Base-by-base conservation (phyloP, 2,888 invertebrate genomes). In the Tipula lateralis region DNA sequence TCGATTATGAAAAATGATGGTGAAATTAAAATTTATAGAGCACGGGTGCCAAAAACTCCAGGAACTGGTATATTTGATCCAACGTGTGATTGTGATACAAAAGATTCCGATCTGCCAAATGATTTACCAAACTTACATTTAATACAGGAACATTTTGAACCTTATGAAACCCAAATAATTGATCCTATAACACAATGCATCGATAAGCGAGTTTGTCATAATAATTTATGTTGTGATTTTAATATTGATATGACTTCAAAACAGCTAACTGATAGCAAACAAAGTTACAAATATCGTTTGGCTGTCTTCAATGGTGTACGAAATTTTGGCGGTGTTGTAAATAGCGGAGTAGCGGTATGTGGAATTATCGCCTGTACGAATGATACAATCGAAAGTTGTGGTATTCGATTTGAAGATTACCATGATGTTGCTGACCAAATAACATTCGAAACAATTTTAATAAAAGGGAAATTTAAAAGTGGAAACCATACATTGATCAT, bases 311-410 rank as follows among this genome's bases (percentile, higher is more conserved):
- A 89, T 83, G 91, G 90, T 1, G 87, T 89, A 0, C 87, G 90
- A 84, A 87, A 88, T 1, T 90, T 88, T 85, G 86, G 87, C 39
- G 88, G 88, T n/a, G 86, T 88, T 9, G 87, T 87, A 85, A 86
- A 88, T 85, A 89, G 88, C 4, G 89, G 89, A 16, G 86, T 89
- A 1, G 89, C 90, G 86, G 86, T 88, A 66, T 91, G 91, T 86
- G 89, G 88, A 19, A 84, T 91, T 13, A 86, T 91, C 6, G 89
- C 90, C 34, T 91, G 91, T 86, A 85, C 87, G 19, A 87, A 88
- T 84, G 85, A 87, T 5, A 87, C 87, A 1, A 13, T 88, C n/a
- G 50, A 85, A 3, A 87, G 88, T 7, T 91, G 91, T 86, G 89
- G 88, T 0, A 86, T 86, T 39, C 87, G 87, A 12, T 86, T 88